A percentile compares a stretch with the other conserved stretches of the same genome.
Conservation (phyloP, 2,888 invertebrate species). For the Cephus runcator region DNA sequence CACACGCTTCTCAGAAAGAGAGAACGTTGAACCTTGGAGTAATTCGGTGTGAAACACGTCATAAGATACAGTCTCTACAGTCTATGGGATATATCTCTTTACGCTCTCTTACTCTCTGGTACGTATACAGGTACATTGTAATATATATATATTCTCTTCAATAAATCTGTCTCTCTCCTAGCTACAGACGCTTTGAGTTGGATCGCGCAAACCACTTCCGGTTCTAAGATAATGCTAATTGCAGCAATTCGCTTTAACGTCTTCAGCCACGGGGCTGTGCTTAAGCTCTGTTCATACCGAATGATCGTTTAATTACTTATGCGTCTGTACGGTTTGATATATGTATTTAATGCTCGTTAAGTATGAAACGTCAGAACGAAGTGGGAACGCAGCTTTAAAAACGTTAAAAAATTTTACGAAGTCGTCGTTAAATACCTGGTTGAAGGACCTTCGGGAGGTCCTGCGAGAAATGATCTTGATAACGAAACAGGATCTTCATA, state of each 20-base stretch:
- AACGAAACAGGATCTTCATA: background rate
- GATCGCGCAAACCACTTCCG: background rate
- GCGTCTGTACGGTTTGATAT: background rate
- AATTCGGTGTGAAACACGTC: constrained; percentile 4
- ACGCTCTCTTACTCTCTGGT: constrained; percentile 10
- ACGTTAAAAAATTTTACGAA: background rate
- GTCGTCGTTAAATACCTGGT: background rate
- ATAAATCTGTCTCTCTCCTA: background rate
- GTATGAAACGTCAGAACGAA: background rate
- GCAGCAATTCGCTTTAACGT: background rate
- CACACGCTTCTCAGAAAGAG: constrained; percentile 12
- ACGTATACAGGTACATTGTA: constrained; percentile 11
- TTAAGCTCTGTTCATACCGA: background rate
- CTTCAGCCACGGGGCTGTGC: background rate
- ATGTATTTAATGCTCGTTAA: background rate
- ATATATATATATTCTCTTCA: background rate
- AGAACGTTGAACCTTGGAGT: constrained; percentile 19
- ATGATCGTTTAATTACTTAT: background rate
- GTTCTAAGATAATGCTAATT: background rate
- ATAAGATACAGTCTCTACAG: constrained; percentile 1
- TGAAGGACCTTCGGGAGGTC: background rate
- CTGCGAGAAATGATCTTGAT: background rate
- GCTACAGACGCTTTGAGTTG: background rate
- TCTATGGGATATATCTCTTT: constrained; percentile 8
- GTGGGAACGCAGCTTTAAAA: background rate